Evolutionary conservation across 2,797 vertebrate genomes (phyloP).

Genomic region (Caiman crocodilus): DNA sequence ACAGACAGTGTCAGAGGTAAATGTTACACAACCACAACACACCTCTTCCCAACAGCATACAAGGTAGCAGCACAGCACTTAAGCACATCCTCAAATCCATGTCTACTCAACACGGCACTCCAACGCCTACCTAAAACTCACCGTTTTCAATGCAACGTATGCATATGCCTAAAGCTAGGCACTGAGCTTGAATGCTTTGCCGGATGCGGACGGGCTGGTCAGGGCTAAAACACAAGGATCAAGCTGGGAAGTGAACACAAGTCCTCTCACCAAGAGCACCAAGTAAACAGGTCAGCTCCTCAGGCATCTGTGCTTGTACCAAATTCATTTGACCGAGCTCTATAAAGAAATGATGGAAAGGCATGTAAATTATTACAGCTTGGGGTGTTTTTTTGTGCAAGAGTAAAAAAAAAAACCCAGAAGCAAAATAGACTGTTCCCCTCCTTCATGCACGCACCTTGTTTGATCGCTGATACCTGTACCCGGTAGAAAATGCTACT

Average conservation of each 20-base stretch:
- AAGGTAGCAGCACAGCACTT: neutral
- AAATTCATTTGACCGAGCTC: fast-evolving
- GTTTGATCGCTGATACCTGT: neutral
- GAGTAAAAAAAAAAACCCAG: neutral
- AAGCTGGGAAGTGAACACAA: neutral
- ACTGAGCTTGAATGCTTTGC: too few relatives aligned
- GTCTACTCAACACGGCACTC: neutral
- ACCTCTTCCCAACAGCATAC: neutral
- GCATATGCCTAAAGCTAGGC: neutral
- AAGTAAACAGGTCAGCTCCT: neutral
- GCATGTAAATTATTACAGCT: fast-evolving
- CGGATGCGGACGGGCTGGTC: neutral
- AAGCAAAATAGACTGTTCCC: neutral
- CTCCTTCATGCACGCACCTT: fast-evolving
- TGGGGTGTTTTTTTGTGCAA: neutral
- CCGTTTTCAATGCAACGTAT: neutral
- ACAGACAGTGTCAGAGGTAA: neutral
- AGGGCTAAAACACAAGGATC: neutral
- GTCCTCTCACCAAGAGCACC: neutral
- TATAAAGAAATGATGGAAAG: fast-evolving
- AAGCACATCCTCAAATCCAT: neutral
- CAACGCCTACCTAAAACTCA: neutral
- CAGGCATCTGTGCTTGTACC: neutral
- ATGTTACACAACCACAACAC: neutral
- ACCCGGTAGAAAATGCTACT: neutral